phyloP scores from a whole-genome alignment of 2,797 vertebrate species.

The Aratinga solstitialis region DNA sequence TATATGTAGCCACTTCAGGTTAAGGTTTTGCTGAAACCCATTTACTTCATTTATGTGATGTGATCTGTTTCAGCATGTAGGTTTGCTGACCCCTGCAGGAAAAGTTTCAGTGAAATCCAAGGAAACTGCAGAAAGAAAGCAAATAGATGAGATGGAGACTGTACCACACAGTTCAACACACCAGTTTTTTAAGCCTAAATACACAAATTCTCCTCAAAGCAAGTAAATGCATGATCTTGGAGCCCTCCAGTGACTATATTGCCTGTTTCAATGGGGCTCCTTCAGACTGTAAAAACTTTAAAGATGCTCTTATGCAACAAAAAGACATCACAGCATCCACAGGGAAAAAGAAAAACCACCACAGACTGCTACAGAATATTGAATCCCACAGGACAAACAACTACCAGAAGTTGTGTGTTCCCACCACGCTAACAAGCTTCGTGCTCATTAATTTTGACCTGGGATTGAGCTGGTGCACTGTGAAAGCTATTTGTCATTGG shows the following conservation, averaged over 20 bases:
- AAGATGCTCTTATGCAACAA: not conserved
- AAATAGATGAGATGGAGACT: not conserved
- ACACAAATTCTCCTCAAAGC: not conserved
- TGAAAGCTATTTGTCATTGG: not conserved
- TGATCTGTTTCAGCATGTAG: not conserved
- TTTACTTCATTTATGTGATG: not conserved
- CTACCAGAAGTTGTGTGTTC: not conserved
- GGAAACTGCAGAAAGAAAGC: not conserved
- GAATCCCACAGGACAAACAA: not conserved
- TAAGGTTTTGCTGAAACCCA: not conserved
- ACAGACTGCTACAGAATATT: not conserved
- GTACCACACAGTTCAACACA: not conserved
- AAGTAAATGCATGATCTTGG: not conserved
- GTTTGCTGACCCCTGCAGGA: slow-evolving; percentile 41
- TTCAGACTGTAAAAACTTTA: not conserved
- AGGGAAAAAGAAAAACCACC: not conserved
- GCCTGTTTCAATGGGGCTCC: not conserved
- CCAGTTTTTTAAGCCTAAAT: not conserved
- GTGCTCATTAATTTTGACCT: not conserved
- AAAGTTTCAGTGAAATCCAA: not conserved
- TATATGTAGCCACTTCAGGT: fast-evolving
- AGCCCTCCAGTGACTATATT: not conserved
- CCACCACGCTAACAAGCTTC: not conserved
- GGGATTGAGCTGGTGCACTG: not conserved
- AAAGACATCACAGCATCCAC: fast-evolving